These are phyloP conservation scores for Bos taurus DNA, from an alignment of 2,113 vertebrate species.

Conservation along the genomic window DNA sequence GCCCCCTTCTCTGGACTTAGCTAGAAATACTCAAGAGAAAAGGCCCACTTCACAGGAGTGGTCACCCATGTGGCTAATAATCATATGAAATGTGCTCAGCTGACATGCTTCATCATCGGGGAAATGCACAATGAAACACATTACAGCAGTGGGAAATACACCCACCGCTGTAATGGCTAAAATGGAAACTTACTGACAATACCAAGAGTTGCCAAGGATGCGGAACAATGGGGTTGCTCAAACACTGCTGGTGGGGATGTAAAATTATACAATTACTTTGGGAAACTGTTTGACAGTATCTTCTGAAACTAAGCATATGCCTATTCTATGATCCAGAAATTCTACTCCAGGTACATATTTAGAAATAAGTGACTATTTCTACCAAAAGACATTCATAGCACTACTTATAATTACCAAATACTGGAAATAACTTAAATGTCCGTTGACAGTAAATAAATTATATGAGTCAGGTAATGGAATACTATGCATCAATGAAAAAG, in stretches of 20 bases:
- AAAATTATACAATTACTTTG: neutral
- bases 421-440: neutral
- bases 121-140: neutral
- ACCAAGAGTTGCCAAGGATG: neutral
- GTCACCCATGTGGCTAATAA: neutral
- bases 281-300: neutral
- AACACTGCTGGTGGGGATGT: neutral
- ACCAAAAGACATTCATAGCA: neutral
- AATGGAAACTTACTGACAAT: neutral
- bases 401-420: neutral
- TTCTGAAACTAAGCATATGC: neutral
- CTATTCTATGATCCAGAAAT: neutral
- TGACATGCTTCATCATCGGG: neutral
- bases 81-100: neutral
- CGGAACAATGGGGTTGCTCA: neutral
- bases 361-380: neutral
- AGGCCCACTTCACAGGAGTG: neutral
- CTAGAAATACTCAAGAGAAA: neutral
- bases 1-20: neutral
- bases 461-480: neutral
- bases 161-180: neutral
- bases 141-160: no score
- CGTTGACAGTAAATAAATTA: neutral
- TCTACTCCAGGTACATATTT: neutral
- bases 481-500: neutral